Conservation (phyloP, 1,140 invertebrate genomes). For the Neelides sp. region DNA sequence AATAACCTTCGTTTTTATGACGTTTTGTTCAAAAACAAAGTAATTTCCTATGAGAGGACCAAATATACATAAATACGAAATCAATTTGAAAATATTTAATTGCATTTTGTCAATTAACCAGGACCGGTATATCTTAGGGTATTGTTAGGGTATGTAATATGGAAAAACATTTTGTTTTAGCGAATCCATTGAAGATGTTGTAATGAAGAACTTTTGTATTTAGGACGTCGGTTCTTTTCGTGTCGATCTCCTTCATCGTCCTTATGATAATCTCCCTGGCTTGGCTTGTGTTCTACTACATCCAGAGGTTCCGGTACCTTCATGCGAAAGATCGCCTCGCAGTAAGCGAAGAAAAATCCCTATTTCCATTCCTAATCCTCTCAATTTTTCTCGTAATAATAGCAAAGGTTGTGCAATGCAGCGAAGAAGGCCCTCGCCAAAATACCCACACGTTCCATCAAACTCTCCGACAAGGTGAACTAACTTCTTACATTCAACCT, state of each 20-base stretch:
- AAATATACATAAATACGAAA: no score
- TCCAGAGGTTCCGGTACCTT: conserved; percentile 80
- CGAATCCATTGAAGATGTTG: neutral
- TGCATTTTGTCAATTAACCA: no score
- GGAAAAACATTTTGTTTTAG: no score
- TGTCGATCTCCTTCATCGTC: conserved; percentile 86
- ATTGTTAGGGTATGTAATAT: no score
- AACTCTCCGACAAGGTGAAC: conserved; percentile 64
- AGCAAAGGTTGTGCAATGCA: conserved; percentile 72
- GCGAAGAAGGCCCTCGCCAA: conserved; percentile 80
- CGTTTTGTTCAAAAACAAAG: no score
- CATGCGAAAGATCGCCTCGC: conserved; percentile 73
- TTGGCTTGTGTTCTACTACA: conserved; percentile 89
- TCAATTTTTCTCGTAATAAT: conserved; percentile 18
- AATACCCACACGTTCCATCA: conserved; percentile 73
- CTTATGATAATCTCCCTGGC: conserved; percentile 84
- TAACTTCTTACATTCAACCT: no score
- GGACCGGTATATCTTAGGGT: no score
- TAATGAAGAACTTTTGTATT: neutral
- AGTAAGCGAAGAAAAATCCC: conserved; percentile 44
- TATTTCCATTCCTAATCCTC: neutral
- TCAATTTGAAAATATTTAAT: no score
- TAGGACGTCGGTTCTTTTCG: conserved; percentile 76
- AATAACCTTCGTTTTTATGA: no score
- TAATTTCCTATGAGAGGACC: no score